phyloP scores from a whole-genome alignment of 2,888 invertebrate genomes.

The Anaspis maculata region DNA sequence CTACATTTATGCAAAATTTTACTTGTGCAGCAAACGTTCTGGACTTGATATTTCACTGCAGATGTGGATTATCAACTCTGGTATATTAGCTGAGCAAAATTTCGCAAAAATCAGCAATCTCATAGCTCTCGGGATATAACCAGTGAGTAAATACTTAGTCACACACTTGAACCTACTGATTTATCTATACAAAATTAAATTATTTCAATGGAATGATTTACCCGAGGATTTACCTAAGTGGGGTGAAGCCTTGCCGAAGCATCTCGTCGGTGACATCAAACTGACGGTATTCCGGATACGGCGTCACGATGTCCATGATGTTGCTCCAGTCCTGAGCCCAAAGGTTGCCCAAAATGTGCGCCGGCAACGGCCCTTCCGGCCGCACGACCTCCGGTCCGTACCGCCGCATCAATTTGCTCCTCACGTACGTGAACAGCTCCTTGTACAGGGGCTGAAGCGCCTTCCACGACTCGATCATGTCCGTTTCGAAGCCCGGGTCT shows the following conservation, averaged over 20 bases:
- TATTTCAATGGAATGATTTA: no score
- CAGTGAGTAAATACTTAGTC: no score
- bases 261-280: slow-evolving; percentile 73
- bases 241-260: slow-evolving; percentile 65
- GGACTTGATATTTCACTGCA: no score
- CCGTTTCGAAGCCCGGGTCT: slow-evolving; percentile 54
- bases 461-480: slow-evolving; percentile 51
- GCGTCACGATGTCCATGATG: slow-evolving; percentile 64
- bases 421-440: slow-evolving; percentile 74
- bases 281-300: slow-evolving; percentile 61
- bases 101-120: no score
- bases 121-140: no score
- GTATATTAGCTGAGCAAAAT: no score
- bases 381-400: slow-evolving; percentile 43
- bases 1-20: no score
- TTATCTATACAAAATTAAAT: no score
- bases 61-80: no score
- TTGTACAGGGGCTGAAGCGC: slow-evolving; percentile 68
- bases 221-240: slow-evolving; percentile 57
- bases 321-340: slow-evolving; percentile 80
- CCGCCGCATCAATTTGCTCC: slow-evolving; percentile 51
- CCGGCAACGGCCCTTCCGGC: slow-evolving; percentile 70
- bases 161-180: no score
- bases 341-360: slow-evolving; percentile 77
- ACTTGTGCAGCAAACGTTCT: no score